These are phyloP conservation scores for Acanthopagrus latus DNA, from an alignment of 2,797 vertebrate genomes.

Conservation along the genomic window DNA sequence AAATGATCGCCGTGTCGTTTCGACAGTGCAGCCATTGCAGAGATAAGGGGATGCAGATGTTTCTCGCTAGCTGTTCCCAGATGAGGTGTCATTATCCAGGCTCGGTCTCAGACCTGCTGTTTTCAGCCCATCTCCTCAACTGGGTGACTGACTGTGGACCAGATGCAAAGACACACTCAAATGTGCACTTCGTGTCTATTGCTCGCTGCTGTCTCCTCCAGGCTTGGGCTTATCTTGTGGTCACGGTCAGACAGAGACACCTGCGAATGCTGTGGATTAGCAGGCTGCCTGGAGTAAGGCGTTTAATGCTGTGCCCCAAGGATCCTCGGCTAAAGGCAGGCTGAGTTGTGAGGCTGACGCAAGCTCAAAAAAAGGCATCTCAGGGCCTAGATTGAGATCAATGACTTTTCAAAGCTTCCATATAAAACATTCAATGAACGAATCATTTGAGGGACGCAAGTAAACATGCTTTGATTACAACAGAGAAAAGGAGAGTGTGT, in stretches of 20 bases:
- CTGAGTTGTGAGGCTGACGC: constrained; percentile 58
- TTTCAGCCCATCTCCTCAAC: constrained; percentile 70
- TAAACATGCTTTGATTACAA: constrained; percentile 77
- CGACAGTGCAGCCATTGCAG: constrained; percentile 62
- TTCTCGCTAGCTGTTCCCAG: constrained; percentile 70
- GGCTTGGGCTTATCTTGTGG: constrained; percentile 82
- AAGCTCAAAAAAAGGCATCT: constrained; percentile 61
- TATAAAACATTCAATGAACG: constrained; percentile 79
- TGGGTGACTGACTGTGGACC: constrained; percentile 69
- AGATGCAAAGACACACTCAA: constrained; percentile 61
- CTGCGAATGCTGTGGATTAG: constrained; percentile 81
- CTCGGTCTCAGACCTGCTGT: constrained; percentile 72
- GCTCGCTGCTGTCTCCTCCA: constrained; percentile 67
- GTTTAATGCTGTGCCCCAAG: constrained; percentile 75
- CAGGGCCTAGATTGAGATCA: constrained; percentile 78
- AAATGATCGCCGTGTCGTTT: constrained; percentile 76
- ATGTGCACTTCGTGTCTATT: constrained; percentile 59
- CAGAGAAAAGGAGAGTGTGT: constrained; percentile 52
- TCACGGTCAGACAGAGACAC: constrained; percentile 82
- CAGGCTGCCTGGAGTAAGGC: constrained; percentile 75
- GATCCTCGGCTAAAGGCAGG: constrained; percentile 63
- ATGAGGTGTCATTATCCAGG: constrained; percentile 75
- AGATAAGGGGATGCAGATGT: constrained; percentile 84
- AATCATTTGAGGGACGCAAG: constrained; percentile 65
- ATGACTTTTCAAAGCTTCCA: constrained; percentile 74